Conservation (phyloP, 2,888 invertebrate species). For the Kuschelorhynchus macadamiae region DNA sequence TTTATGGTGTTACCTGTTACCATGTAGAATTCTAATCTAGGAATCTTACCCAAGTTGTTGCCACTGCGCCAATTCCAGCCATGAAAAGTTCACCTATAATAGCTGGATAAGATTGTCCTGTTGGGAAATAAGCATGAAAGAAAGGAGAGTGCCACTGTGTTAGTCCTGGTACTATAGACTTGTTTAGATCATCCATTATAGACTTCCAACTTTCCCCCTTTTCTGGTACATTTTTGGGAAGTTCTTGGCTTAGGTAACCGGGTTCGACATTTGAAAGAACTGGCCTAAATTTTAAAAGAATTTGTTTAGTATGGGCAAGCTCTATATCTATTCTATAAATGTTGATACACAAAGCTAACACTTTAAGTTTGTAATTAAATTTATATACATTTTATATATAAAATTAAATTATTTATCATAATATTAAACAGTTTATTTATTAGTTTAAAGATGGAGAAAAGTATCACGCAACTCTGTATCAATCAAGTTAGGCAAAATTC, state of each 20-base stretch:
- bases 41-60: conserved; percentile 58
- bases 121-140: conserved; percentile 93
- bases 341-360: no score
- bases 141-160: conserved; percentile 96
- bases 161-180: conserved; percentile 91
- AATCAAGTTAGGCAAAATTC: no score
- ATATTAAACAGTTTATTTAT: no score
- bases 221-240: conserved; percentile 87
- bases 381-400: no score
- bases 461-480: no score
- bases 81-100: conserved; percentile 78
- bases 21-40: no score
- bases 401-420: no score
- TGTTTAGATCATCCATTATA: conserved; percentile 87
- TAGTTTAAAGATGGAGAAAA: no score
- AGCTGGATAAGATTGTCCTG: conserved; percentile 88
- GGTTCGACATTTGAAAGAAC: conserved; percentile 92
- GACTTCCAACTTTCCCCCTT: conserved; percentile 88
- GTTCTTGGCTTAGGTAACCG: conserved; percentile 85
- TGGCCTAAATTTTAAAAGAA: conserved; percentile 69
- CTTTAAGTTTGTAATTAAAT: no score
- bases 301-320: no score
- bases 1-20: no score
- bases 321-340: no score
- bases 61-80: conserved; percentile 58